Base-by-base conservation (phyloP, 2,113 vertebrate genomes). In the Muntiacus muntjak region DNA sequence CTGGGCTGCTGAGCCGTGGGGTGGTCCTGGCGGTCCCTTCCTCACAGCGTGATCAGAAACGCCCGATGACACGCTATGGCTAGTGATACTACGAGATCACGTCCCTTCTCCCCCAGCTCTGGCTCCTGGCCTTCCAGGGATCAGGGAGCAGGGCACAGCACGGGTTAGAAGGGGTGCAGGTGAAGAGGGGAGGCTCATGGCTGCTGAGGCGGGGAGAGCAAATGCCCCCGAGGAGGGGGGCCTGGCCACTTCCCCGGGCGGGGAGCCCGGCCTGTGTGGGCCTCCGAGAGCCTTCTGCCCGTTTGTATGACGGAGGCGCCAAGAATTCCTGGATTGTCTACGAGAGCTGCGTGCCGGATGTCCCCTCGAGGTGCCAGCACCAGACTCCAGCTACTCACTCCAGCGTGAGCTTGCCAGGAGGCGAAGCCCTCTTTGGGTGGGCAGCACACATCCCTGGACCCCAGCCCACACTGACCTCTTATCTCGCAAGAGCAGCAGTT, bases 301-400 rank as follows among this genome's bases (percentile, higher is more conserved):
- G 0, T 79, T 84, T 86, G 85, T 11, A 64, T 40, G 6, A 55
- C 1, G 67, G 13, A 85, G 95, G 94, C 88, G 95, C 97, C 83
- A 97, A 97, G 93, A 97, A 98, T 98, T 98, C 96, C 96, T 98
- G 96, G 97, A 96, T 94, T 76, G 36, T 78, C 55, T 43, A 78
- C 7, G 13, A 0, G 1, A 88, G 55, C 6, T 79, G 88, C 1
- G 0, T 91, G 89, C 78, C 79, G 94, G 96, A 96, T 92, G 76
- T 96, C 81, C 96, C 96, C 85, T 95, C 0, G 1, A 93, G 94
- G 97, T 60, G 85, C 96, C 88, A 88, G 92, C 45, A 83, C 89
- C 95, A 47, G 94, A 74, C 87, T 88, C 6, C 91, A 95, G 97
- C 92, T 94, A 64, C 25, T 45, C 50, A 79, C 60, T 96, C 3